Base-by-base conservation (phyloP, 2,113 vertebrate genomes). In the Rafetus swinhoei region DNA sequence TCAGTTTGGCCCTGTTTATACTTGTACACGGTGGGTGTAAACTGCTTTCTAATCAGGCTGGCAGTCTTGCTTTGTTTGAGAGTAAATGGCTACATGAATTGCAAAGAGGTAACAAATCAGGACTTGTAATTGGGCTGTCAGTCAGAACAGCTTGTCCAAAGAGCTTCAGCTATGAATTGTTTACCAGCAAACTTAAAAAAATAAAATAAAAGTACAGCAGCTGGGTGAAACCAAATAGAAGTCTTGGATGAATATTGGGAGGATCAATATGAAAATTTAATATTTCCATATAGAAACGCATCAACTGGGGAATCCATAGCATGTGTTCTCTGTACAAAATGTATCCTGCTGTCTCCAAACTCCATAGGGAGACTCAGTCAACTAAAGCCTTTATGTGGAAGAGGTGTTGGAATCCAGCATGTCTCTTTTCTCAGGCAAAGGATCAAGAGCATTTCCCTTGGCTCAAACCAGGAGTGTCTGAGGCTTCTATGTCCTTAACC, bases 351-450 rank as follows among this genome's bases (percentile, higher is more conserved):
- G 19, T 22, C 35, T 22, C 35, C 69, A 74, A 74, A 39, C 69
- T 39, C 85, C 95, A 84, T 81, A 90, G 77, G 77, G 90, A 90
- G 96, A 94, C 74, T 65, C 85, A 86, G 92, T 85, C 79, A 92
- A 89, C 94, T 96, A 93, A 93, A 92, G 92, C 81, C 90, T 95
- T 96, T 94, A 54, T 95, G 81, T 69, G 80, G 87, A 88, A 88
- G 92, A 96, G 50, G 87, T 91, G 69, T 55, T 86, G 92, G 69
- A 93, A 95, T 79, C 89, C 89, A 88, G 29, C 89, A 90, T 83
- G 39, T 92, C 53, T 81, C n/a, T 60, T 81, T 60, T 93, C 91
- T 88, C 84, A 32, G 62, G 54, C 54, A 91, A 92, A 95, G 94
- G 89, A 93, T 22, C 86, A 45, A 0, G 83, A n/a, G 15, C 72